These are phyloP conservation scores for Drosophila lacicola DNA, from an alignment of 2,888 invertebrate species.

Conservation along the genomic window DNA sequence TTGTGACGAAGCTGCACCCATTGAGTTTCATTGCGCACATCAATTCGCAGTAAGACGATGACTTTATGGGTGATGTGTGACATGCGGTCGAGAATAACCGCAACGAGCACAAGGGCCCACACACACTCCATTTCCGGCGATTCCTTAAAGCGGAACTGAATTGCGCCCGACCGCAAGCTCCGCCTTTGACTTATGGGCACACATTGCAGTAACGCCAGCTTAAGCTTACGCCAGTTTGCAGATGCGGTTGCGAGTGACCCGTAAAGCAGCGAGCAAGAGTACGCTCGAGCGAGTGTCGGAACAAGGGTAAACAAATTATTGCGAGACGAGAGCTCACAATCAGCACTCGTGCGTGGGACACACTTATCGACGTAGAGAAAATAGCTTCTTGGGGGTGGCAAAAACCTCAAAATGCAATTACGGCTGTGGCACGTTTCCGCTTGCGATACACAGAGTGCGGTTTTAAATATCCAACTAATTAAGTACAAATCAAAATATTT, in stretches of 20 bases:
- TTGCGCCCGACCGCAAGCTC: slow-evolving; percentile 48
- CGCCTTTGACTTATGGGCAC: slow-evolving; percentile 46
- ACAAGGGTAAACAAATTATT: slow-evolving; percentile 58
- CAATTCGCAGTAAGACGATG: slow-evolving; percentile 55
- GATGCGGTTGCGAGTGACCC: slow-evolving; percentile 18
- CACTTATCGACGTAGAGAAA: slow-evolving; percentile 17
- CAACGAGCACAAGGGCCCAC: slow-evolving; percentile 31
- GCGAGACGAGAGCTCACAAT: slow-evolving; percentile 18
- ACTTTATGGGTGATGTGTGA: slow-evolving; percentile 41
- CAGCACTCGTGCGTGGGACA: slow-evolving; percentile 6
- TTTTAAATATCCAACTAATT: slow-evolving; percentile 38
- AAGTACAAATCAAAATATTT: slow-evolving; percentile 45
- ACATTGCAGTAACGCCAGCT: slow-evolving; percentile 45
- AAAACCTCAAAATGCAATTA: slow-evolving; percentile 64
- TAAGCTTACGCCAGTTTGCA: slow-evolving; percentile 37
- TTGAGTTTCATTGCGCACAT: slow-evolving; percentile 64
- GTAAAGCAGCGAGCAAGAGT: not conserved
- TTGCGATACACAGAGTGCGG: slow-evolving; percentile 18
- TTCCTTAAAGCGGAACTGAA: slow-evolving; percentile 61
- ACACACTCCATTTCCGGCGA: slow-evolving; percentile 65
- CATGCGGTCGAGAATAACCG: slow-evolving; percentile 26
- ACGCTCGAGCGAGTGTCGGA: slow-evolving; percentile 21
- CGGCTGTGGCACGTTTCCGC: slow-evolving; percentile 24
- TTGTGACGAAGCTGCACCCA: slow-evolving; percentile 41
- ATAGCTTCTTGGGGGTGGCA: not conserved